Base-by-base conservation (phyloP, 2,797 vertebrate species). In the Glyptemys insculpta region DNA sequence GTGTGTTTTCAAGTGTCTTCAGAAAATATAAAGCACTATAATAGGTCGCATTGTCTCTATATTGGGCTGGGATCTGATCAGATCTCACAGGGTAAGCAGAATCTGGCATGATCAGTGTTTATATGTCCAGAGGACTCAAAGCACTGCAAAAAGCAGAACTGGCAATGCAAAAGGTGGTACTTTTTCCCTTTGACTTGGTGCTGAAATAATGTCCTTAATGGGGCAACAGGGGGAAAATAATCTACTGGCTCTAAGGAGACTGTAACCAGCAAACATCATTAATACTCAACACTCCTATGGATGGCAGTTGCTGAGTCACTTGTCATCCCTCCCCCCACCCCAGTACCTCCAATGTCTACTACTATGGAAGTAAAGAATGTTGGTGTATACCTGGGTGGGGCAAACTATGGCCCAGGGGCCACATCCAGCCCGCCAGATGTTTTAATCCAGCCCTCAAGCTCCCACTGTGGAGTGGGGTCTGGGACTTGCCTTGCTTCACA, bases 281-380 rank as follows among this genome's bases (percentile, higher is more conserved):
- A 62, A 85, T 90, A 62, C 83, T 53, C 88, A 83, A 82, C 44
- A 47, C 53, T 85, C 76, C 12, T 8, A 78, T 19, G 25, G 86
- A 41, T 92, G 92, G 83, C 1, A 15, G 87, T 54, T 97, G 92
- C 91, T 93, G 89, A 95, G 95, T 92, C 92, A 92, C 78, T n/a
- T n/a, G 8, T n/a, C 2, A 90, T 91, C 91, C 81, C 90, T 88
- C 91, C 91, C 81, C 57, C 29, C 5, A 11, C 10, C 11, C 27
- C 11, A 12, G 27, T 14, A 15, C 12, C 79, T 96, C 90, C 93
- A 96, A 0, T 5, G 93, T 52, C 91, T 96, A 97, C 95, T 94
- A 94, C 84, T 41, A 87, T 79, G 6, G 89, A 90, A 80, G 34
- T 47, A 47, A 83, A 65, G 41, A 65, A 16, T 19, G 29, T 21